Evolutionary conservation across 2,113 vertebrate species (phyloP).

Genomic region (Suncus etruscus): DNA sequence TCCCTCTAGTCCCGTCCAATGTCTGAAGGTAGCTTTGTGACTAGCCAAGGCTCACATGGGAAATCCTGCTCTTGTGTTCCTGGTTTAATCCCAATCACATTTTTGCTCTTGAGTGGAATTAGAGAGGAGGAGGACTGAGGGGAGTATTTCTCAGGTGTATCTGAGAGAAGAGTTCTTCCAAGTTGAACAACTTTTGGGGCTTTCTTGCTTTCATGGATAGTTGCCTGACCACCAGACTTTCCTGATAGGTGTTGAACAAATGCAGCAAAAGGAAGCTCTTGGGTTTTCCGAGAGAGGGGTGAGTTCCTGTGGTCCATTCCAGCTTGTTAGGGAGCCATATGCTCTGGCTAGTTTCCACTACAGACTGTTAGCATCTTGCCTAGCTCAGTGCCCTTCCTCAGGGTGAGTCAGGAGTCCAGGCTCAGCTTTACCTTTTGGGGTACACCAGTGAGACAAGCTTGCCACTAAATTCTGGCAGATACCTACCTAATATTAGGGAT

Average conservation of each 20-base stretch:
- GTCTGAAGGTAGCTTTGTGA: slow-evolving; percentile 14
- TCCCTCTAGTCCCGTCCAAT: background rate
- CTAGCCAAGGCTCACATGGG: background rate
- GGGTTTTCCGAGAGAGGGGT: background rate
- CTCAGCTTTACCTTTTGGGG: slow-evolving; percentile 39
- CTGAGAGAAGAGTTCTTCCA: slow-evolving; percentile 36
- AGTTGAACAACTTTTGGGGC: background rate
- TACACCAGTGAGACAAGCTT: background rate
- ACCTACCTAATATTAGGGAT: background rate
- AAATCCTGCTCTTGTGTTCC: background rate
- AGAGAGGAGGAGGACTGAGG: background rate
- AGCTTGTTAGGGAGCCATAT: background rate
- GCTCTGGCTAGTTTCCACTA: background rate
- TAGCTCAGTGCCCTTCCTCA: background rate
- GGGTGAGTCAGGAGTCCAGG: background rate
- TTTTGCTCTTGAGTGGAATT: slow-evolving; percentile 19
- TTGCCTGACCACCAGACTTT: background rate
- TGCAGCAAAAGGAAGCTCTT: background rate
- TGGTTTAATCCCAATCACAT: background rate
- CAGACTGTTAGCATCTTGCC: background rate
- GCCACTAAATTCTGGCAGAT: background rate
- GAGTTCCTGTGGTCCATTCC: background rate
- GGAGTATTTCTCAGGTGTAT: slow-evolving; percentile 23
- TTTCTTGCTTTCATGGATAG: background rate
- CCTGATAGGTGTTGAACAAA: background rate